Base-by-base conservation (phyloP, 2,888 invertebrate genomes). In the Neuroscelio doddi region DNA sequence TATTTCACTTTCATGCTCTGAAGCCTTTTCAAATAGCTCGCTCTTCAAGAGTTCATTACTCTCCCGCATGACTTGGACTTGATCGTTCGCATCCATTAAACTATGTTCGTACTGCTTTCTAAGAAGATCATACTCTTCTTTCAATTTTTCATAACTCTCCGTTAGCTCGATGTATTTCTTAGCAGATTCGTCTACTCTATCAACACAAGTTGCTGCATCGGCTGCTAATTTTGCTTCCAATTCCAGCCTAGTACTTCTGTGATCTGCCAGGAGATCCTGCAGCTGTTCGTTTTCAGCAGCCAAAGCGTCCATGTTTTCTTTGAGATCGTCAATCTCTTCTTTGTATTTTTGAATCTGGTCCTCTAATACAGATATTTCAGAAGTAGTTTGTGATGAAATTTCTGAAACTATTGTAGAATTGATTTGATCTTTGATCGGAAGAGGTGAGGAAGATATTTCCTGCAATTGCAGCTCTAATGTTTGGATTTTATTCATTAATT, bases 401-500 rank as follows among this genome's bases (percentile, higher is more conserved):
- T 21, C 21, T 21, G 2, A 3, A 5, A 21, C 21, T 3, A 21
- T 5, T 21, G 21, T 5, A 2, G 62, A 36, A 3, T 51, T 44
- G n/a, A n/a, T n/a, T n/a, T 46, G 52, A 10, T 45, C 9, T 39
- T 51, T 32, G 29, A 14, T 32, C 29, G 32, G 21, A 51, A 3
- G 51, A 1, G 29, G 1, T n/a, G n/a, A n/a, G n/a, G 56, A 36
- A 24, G 12, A 1, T 14, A 21, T 9, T 9, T 69, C 68, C 8
- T 72, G 76, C 4, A 78, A 30, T 9, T 73, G 78, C 73, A 75
- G 75, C 17, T 85, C 80, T 7, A 89, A 80, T 29, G 86, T 85
- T 47, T 87, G 87, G 5, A 94, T 78, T 83, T 92, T 91, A 49
- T 90, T 87, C 71, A 87, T 88, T 1, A 92, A 85, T 76, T 93